Evolutionary conservation across 2,113 vertebrate species (phyloP).

Genomic region (Pionites leucogaster): DNA sequence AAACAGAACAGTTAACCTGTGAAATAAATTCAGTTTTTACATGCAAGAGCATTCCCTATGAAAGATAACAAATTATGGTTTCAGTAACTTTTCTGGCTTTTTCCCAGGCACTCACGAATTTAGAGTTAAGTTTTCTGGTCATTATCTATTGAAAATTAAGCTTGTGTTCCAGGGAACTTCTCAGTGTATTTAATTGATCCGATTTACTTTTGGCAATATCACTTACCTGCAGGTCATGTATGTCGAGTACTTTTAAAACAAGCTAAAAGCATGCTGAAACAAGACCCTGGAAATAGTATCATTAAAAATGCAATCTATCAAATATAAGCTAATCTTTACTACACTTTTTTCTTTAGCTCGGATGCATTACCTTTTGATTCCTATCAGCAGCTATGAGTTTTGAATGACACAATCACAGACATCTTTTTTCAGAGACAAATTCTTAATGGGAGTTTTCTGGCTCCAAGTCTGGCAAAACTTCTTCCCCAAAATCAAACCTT

Average conservation of each 20-base stretch:
- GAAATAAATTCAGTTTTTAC: neutral
- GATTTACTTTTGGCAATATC: neutral
- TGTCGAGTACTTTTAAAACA: neutral
- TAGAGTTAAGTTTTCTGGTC: neutral
- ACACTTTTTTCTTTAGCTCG: neutral
- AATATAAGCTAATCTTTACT: constrained; percentile 6
- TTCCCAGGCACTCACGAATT: neutral
- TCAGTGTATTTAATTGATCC: neutral
- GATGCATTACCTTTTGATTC: constrained; percentile 5
- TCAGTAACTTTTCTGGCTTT: neutral
- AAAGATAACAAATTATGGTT: neutral
- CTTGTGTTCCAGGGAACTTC: neutral
- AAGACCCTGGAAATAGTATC: neutral
- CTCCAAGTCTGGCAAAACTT: neutral
- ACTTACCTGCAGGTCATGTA: neutral
- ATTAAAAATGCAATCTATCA: constrained; percentile 2
- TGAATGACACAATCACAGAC: constrained; percentile 44
- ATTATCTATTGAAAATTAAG: neutral
- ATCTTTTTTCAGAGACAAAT: neutral
- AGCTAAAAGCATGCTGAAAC: neutral
- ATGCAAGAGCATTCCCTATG: neutral
- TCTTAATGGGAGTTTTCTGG: constrained; percentile 1
- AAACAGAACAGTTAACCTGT: neutral
- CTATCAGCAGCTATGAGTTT: constrained; percentile 37
- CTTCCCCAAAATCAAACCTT: neutral